Percentiles rank a stretch among this genome's conserved stretches.
These are phyloP conservation scores for Conomelus anceps DNA, from an alignment of 2,888 invertebrate genomes.

Conservation along the genomic window DNA sequence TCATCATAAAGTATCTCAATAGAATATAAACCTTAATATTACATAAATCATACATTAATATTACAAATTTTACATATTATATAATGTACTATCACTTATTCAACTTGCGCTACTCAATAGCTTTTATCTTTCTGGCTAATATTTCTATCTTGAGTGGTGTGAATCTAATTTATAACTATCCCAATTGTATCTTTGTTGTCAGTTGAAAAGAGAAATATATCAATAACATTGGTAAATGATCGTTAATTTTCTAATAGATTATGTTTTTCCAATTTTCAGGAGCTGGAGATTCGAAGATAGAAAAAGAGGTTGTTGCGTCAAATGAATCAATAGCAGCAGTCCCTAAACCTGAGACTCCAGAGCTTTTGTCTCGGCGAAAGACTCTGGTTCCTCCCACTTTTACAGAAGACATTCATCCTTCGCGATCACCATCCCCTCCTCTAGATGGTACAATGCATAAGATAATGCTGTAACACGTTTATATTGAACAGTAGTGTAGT, in stretches of 20 bases:
- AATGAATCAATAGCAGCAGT: constrained; percentile 1
- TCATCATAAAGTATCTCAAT: background rate
- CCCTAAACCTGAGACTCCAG: constrained; percentile 15
- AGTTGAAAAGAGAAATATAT: background rate
- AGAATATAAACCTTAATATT: too few relatives aligned
- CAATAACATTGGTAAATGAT: background rate
- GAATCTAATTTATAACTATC: background rate
- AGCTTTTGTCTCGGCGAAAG: constrained; percentile 22
- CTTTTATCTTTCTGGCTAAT: background rate
- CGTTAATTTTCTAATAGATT: background rate
- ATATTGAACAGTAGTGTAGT: background rate
- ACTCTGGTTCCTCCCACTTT: constrained; percentile 25
- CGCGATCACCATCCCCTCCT: background rate
- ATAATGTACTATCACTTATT: too few relatives aligned
- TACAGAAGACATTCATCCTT: constrained; percentile 15
- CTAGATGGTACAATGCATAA: background rate
- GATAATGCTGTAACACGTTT: background rate
- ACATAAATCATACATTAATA: too few relatives aligned
- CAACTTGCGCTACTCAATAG: background rate
- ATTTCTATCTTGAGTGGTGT: background rate
- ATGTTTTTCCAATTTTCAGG: background rate
- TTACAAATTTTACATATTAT: too few relatives aligned
- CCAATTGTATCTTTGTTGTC: too few relatives aligned
- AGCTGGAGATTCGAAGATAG: background rate
- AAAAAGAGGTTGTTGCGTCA: background rate